phyloP scores from a whole-genome alignment of 2,113 vertebrate genomes.

The Aythya baeri region DNA sequence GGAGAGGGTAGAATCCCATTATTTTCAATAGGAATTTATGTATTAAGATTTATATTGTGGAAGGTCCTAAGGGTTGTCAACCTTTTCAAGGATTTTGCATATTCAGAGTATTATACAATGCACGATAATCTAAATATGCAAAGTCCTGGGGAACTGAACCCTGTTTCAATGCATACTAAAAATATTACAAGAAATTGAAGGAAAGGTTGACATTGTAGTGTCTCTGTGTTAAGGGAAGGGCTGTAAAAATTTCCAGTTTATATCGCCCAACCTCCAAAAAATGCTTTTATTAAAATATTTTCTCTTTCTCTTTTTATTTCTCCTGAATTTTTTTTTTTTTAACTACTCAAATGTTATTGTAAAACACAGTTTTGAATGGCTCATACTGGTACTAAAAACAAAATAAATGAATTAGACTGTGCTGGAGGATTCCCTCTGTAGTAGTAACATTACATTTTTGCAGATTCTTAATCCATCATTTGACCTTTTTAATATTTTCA shows the following conservation, averaged over 20 bases:
- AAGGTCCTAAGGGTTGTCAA: conserved; percentile 24
- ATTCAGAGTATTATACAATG: conserved; percentile 26
- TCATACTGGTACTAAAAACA: not conserved
- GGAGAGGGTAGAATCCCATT: not conserved
- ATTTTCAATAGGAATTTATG: conserved; percentile 1
- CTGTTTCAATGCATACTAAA: conserved; percentile 5
- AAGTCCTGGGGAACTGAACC: conserved; percentile 15
- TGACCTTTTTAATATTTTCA: conserved; percentile 68
- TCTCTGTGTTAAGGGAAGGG: not conserved
- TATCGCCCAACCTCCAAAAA: not conserved
- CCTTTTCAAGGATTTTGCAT: conserved; percentile 38
- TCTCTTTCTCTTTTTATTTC: not conserved
- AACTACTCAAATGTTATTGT: not conserved
- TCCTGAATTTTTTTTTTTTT: not conserved
- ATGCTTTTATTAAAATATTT: not conserved
- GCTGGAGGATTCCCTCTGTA: conserved; percentile 27
- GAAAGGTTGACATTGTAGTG: not conserved
- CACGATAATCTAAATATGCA: conserved; percentile 20
- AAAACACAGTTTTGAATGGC: not conserved
- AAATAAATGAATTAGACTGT: conserved; percentile 24
- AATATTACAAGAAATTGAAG: not conserved
- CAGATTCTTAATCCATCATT: conserved; percentile 53
- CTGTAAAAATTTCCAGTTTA: not conserved
- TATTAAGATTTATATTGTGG: conserved; percentile 40
- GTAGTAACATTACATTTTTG: conserved; percentile 49